phyloP scores from a whole-genome alignment of 2,113 vertebrate species.

The Hymenochirus boettgeri region DNA sequence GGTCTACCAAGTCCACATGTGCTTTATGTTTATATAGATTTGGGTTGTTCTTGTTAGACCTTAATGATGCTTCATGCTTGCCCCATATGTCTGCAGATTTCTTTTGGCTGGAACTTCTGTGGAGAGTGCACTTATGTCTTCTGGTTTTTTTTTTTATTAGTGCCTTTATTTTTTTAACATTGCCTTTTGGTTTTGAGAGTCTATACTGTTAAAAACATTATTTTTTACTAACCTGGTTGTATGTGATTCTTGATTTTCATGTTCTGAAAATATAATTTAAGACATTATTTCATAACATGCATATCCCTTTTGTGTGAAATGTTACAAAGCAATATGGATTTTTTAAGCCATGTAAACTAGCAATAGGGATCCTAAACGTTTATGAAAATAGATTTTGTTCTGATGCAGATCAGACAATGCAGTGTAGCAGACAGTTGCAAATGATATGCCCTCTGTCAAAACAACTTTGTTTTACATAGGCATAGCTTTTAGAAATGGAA shows the following conservation, averaged over 20 bases:
- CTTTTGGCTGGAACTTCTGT: background rate
- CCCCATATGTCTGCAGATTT: background rate
- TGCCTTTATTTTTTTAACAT: background rate
- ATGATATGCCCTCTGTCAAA: no score
- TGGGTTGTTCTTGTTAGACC: background rate
- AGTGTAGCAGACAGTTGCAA: no score
- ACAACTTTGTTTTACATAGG: no score
- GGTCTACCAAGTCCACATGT: background rate
- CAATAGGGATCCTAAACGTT: no score
- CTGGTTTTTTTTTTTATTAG: background rate
- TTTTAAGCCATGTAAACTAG: background rate
- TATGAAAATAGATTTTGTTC: no score
- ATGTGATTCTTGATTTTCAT: background rate
- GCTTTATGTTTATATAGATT: background rate
- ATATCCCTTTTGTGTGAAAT: background rate
- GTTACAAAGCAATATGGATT: background rate
- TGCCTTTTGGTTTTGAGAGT: slow-evolving; percentile 22
- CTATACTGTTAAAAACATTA: background rate
- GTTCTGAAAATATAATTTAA: background rate
- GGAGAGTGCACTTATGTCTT: background rate
- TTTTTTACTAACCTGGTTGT: no score
- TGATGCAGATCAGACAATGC: no score
- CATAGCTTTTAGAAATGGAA: no score
- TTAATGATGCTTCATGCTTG: background rate
- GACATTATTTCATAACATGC: background rate